Percentiles rank a stretch among this genome's conserved stretches.
Evolutionary conservation across 2,888 invertebrate species (phyloP).

Genomic region (Dorcus hopei): DNA sequence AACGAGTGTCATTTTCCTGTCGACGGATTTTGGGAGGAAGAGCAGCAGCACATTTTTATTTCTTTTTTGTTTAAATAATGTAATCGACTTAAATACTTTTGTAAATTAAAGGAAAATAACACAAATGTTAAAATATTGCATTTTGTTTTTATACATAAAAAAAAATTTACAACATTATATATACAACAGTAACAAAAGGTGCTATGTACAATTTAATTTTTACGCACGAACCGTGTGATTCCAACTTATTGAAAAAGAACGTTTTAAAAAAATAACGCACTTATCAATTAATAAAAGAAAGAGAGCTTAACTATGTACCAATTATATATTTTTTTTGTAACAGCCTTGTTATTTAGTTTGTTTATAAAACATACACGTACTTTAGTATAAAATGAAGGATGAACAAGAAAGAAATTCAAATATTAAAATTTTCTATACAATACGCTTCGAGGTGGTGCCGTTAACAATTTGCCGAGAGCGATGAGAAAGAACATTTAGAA

Average conservation of each 20-base stretch:
- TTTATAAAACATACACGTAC: constrained; percentile 39
- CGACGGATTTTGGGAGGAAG: no score
- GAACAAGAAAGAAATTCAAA: constrained; percentile 23
- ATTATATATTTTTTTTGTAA: constrained; percentile 33
- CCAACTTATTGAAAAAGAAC: constrained; percentile 18
- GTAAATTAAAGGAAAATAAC: no score
- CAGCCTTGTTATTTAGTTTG: constrained; percentile 42
- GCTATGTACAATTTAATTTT: constrained; percentile 29
- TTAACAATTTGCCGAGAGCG: not conserved
- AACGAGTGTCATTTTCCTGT: no score
- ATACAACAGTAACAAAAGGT: constrained; percentile 23
- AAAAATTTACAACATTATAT: constrained; percentile 18
- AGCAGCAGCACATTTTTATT: no score
- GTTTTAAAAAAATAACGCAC: constrained; percentile 14
- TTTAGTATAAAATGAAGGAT: constrained; percentile 12
- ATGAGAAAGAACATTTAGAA: constrained; percentile 10
- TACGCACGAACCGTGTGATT: constrained; percentile 32
- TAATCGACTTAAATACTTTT: no score
- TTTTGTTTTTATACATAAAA: constrained; percentile 7
- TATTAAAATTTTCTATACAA: constrained; percentile 17
- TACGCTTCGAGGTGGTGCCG: not conserved
- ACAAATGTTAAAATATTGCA: no score
- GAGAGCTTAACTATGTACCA: constrained; percentile 19
- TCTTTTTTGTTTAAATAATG: no score
- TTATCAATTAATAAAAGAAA: constrained; percentile 8